Base-by-base conservation (phyloP, 1,140 invertebrate species). In the Watersipora subatra region DNA sequence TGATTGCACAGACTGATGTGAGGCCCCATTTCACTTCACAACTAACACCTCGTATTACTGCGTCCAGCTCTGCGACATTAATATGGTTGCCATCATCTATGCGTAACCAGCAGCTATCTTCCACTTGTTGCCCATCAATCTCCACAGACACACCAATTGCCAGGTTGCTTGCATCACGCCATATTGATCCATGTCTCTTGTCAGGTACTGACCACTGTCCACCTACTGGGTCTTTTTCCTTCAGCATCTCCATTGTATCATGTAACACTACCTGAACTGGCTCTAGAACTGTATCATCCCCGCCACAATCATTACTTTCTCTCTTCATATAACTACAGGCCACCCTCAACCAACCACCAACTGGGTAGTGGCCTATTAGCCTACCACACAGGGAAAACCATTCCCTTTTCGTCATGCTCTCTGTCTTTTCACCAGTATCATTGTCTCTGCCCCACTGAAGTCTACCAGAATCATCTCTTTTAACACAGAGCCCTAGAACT, bases 1-100 rank as follows among this genome's bases (percentile, higher is more conserved):
- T 63, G 15, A 63, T 25, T 12, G 34, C 59, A 7, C 7, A 12
- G 7, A 63, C 62, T 12, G 28, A n/a, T 26, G n/a, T 63, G n/a
- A 62, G 28, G 25, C 62, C 22, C 62, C 62, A 63, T 55, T 20
- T 26, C n/a, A 63, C 26, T 12, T 7, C 62, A 58, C n/a, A 12
- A 26, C 22, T 63, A 25, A 63, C n/a, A 24, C 62, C 62, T 25
- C 26, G 57, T 7, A 56, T 28, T 24, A 63, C 59, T 12, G 62
- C 25, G n/a, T 63, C 59, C n/a, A 63, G 55, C 59, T 63, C 62
- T 20, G 62, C 62, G 7, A 63, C n/a, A 22, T 63, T 63, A 12
- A 63, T 63, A 25, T 63, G 28, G 55, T 28, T 26, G 17, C 22
- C 22, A 28, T 59, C 58, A 28, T 59, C 58, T 28, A 12, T 59